A percentile compares a stretch with the other conserved stretches of the same genome.
Evolutionary conservation across 2,797 vertebrate species (phyloP).

Genomic region (Hoplostethus mediterraneus): DNA sequence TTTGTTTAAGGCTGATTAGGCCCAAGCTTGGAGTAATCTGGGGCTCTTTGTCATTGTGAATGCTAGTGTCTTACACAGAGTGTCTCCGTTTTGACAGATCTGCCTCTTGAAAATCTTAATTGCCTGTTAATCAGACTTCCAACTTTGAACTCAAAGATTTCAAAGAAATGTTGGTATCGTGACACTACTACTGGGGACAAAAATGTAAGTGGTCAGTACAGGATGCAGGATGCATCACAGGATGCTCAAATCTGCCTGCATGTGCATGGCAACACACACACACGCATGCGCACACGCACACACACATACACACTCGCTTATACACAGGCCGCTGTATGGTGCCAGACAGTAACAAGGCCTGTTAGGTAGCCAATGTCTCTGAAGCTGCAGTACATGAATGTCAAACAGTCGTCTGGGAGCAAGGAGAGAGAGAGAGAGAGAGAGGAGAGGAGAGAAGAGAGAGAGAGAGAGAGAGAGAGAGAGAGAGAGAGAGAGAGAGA

Average conservation of each 20-base stretch:
- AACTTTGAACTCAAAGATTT: background rate
- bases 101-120: background rate
- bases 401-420: conserved; percentile 37
- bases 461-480: conserved; percentile 23
- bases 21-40: conserved; percentile 8
- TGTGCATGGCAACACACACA: conserved; percentile 24
- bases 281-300: conserved; percentile 1
- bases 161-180: too few species aligned
- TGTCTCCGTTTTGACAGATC: background rate
- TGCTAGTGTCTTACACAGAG: background rate
- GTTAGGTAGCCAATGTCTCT: conserved; percentile 24
- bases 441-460: background rate
- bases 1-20: background rate
- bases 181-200: conserved; percentile 34
- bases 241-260: conserved; percentile 24
- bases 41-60: conserved; percentile 2
- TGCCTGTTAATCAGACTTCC: background rate
- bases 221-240: conserved; percentile 31
- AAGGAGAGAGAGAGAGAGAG: conserved; percentile 20
- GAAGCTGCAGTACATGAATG: conserved; percentile 47
- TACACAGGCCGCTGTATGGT: conserved; percentile 3
- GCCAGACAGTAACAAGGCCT: conserved; percentile 15
- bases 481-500: background rate
- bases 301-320: conserved; percentile 20
- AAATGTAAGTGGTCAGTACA: conserved; percentile 44